Percentiles rank a stretch among this genome's conserved stretches.
These are phyloP conservation scores for Hydrotaea cyrtoneurina DNA, from an alignment of 2,888 invertebrate genomes.

Conservation along the genomic window DNA sequence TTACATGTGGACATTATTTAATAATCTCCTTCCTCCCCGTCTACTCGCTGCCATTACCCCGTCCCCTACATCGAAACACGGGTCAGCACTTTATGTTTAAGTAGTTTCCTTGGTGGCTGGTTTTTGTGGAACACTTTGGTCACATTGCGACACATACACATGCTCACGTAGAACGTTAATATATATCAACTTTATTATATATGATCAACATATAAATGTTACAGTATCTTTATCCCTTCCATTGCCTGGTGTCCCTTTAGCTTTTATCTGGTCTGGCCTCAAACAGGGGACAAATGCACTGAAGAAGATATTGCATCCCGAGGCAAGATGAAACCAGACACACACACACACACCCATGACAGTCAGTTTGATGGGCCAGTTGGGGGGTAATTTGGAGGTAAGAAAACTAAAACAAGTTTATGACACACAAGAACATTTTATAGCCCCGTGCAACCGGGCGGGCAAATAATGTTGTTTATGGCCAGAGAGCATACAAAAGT, in stretches of 20 bases:
- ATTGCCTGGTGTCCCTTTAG: constrained; percentile 37
- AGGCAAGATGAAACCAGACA: constrained; percentile 23
- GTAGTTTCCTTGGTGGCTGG: constrained; percentile 11
- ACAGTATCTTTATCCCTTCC: neutral
- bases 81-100: neutral
- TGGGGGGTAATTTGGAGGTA: neutral
- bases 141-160: neutral
- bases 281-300: neutral
- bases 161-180: constrained; percentile 17
- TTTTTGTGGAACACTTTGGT: constrained; percentile 18
- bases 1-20: constrained; percentile 61
- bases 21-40: constrained; percentile 52
- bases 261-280: neutral
- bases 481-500: constrained; percentile 65
- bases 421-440: constrained; percentile 67
- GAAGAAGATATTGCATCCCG: neutral
- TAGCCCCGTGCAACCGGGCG: constrained; percentile 42
- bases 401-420: constrained; percentile 69
- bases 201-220: constrained; percentile 14
- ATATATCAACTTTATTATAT: constrained; percentile 34
- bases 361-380: neutral
- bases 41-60: neutral
- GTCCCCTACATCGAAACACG: constrained; percentile 19
- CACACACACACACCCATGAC: no score
- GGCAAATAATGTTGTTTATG: constrained; percentile 70